Conservation (phyloP, 2,113 vertebrate genomes). For the Anoplopoma fimbria region DNA sequence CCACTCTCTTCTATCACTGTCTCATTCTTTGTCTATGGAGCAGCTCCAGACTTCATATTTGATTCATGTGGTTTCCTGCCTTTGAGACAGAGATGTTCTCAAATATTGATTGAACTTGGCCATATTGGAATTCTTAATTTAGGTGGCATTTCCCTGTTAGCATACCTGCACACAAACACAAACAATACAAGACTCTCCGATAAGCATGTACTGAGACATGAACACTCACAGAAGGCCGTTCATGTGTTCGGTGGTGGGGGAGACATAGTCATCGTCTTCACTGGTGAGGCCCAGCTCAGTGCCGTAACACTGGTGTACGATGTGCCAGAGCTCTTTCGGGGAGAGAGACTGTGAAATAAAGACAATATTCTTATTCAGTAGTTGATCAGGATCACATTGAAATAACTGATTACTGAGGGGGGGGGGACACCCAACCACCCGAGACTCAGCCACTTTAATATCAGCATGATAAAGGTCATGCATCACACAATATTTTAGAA, state of each 20-base stretch:
- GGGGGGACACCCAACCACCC: background rate
- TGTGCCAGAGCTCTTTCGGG: constrained; percentile 92
- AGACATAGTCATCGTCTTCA: constrained; percentile 94
- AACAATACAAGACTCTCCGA: background rate
- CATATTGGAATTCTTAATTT: background rate
- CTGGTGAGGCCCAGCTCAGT: constrained; percentile 93
- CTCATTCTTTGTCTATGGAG: no score
- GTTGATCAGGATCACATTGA: background rate
- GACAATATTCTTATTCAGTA: background rate
- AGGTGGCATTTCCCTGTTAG: background rate
- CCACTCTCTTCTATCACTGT: no score
- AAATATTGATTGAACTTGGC: background rate
- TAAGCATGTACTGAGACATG: background rate
- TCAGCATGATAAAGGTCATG: background rate
- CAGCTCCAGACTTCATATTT: no score
- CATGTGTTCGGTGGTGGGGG: constrained; percentile 87
- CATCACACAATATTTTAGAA: background rate
- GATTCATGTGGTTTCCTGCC: no score
- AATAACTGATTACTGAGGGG: background rate
- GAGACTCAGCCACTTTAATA: background rate
- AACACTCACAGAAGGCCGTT: constrained; percentile 91
- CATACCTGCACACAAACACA: background rate
- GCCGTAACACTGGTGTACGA: constrained; percentile 94
- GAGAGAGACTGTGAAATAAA: constrained; percentile 85
- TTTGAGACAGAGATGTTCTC: background rate